phyloP scores from a whole-genome alignment of 2,888 invertebrate species.

The Rotaria socialis region DNA sequence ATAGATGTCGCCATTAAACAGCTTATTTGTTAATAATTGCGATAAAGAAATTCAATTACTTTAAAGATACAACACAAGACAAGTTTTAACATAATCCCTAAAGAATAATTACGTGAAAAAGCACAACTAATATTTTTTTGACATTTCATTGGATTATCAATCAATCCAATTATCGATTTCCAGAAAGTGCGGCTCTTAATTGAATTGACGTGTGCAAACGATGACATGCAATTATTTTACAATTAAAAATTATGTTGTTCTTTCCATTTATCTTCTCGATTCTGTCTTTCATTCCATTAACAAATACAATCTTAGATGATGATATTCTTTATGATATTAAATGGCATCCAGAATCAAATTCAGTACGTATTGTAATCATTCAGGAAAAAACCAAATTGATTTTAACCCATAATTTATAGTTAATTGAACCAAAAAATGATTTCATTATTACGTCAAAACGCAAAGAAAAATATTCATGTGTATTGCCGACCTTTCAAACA shows the following conservation, averaged over 20 bases:
- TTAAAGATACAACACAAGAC: too few species aligned
- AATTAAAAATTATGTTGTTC: neutral
- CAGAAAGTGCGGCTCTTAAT: too few species aligned
- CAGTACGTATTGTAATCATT: neutral
- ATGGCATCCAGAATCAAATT: neutral
- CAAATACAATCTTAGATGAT: neutral
- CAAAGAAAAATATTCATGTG: conserved; percentile 3
- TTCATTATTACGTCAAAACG: neutral
- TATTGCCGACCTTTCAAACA: neutral
- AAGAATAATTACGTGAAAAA: too few species aligned
- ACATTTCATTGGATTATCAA: too few species aligned
- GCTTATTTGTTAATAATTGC: too few species aligned
- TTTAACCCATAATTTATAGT: neutral
- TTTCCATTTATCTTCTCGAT: neutral
- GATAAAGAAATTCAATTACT: too few species aligned
- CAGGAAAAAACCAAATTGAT: too few species aligned
- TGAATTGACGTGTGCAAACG: neutral
- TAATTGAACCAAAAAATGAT: neutral
- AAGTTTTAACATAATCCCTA: too few species aligned
- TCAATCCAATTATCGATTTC: too few species aligned
- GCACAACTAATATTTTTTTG: too few species aligned
- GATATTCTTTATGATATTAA: conserved; percentile 6
- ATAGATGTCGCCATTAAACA: too few species aligned
- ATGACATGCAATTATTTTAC: too few species aligned
- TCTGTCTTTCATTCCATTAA: neutral